These are phyloP conservation scores for Pelobates fuscus DNA, from an alignment of 2,113 vertebrate genomes.

Conservation along the genomic window DNA sequence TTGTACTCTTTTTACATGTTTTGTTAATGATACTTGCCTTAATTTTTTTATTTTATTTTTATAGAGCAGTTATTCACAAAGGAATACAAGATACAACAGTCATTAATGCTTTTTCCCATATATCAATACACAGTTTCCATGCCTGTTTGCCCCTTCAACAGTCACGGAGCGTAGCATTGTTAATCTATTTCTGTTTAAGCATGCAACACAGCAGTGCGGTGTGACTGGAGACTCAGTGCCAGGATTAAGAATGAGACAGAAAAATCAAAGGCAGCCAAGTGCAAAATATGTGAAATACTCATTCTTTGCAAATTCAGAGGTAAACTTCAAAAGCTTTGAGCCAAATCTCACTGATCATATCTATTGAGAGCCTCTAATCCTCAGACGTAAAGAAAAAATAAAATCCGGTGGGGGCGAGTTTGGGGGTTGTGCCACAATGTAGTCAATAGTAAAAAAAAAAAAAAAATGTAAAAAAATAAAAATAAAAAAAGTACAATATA, in stretches of 20 bases:
- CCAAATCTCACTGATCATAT: slow-evolving; percentile 20
- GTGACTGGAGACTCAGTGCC: slow-evolving; percentile 36
- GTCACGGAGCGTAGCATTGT: slow-evolving; percentile 8
- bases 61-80: background rate
- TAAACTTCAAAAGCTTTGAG: slow-evolving; percentile 41
- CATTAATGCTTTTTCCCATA: background rate
- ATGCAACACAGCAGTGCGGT: slow-evolving; percentile 35
- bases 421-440: too few relatives aligned
- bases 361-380: slow-evolving; percentile 39
- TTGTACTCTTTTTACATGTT: slow-evolving; percentile 5
- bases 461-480: too few relatives aligned
- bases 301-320: slow-evolving; percentile 39
- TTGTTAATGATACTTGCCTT: slow-evolving; percentile 1
- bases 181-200: slow-evolving; percentile 46
- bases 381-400: slow-evolving; percentile 25
- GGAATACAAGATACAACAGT: background rate
- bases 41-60: slow-evolving; percentile 21
- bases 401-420: too few relatives aligned
- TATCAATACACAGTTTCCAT: slow-evolving; percentile 26
- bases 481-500: background rate
- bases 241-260: slow-evolving; percentile 40
- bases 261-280: slow-evolving; percentile 39
- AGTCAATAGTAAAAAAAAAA: too few relatives aligned
- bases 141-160: slow-evolving; percentile 18
- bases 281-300: slow-evolving; percentile 40